phyloP scores from a whole-genome alignment of 2,797 vertebrate species.

The Sarcoramphus papa region DNA sequence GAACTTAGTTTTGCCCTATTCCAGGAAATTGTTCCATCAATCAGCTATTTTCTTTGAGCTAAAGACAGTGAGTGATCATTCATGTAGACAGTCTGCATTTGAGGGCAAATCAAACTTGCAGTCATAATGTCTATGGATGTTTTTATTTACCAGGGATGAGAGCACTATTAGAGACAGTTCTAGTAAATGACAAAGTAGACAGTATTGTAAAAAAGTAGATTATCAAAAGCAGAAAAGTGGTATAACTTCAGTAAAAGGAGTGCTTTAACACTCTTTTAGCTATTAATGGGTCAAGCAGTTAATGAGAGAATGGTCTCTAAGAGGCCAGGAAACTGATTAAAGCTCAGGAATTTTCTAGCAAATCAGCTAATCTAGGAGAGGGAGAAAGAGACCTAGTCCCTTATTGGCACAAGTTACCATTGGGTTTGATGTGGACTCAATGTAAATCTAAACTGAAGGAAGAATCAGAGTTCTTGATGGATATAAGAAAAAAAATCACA shows the following conservation, averaged over 20 bases:
- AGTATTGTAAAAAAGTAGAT: neutral
- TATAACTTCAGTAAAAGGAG: neutral
- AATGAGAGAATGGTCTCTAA: neutral
- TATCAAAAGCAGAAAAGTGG: neutral
- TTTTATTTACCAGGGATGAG: neutral
- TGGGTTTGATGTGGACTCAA: neutral
- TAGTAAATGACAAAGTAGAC: neutral
- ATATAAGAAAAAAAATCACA: neutral
- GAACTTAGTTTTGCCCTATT: neutral
- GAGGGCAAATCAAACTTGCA: neutral
- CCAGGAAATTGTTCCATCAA: neutral
- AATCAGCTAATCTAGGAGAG: neutral
- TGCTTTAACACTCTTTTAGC: neutral
- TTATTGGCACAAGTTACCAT: neutral
- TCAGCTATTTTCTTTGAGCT: neutral
- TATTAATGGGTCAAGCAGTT: neutral
- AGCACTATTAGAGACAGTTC: neutral
- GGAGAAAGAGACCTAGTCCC: neutral
- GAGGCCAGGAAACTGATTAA: neutral
- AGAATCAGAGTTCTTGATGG: neutral
- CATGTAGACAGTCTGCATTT: neutral
- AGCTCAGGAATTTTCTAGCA: neutral
- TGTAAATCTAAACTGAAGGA: neutral
- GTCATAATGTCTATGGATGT: neutral
- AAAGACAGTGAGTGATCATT: neutral